Conservation (phyloP, 2,113 vertebrate species). For the Amphilophus citrinellus region DNA sequence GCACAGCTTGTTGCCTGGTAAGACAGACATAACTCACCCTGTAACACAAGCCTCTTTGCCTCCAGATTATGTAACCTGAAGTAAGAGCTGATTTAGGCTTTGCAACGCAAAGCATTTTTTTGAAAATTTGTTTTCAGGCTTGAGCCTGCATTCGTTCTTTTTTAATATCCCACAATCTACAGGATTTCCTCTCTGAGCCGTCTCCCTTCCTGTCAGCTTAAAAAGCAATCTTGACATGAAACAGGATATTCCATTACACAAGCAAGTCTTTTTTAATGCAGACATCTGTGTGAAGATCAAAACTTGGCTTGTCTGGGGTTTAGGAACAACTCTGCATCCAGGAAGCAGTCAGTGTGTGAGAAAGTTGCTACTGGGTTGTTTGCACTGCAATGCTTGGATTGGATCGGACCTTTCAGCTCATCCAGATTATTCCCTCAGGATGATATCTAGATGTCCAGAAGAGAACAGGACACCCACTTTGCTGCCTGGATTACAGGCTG, state of each 20-base stretch:
- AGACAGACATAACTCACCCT: slow-evolving; percentile 32
- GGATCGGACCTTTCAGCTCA: slow-evolving; percentile 9
- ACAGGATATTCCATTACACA: slow-evolving; percentile 45
- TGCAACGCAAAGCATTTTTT: slow-evolving; percentile 5
- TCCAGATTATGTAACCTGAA: slow-evolving; percentile 57
- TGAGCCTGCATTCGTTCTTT: slow-evolving; percentile 2
- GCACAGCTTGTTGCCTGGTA: slow-evolving; percentile 24
- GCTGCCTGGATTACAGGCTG: slow-evolving; percentile 39
- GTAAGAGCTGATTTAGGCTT: slow-evolving; percentile 27
- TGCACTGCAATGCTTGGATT: not conserved
- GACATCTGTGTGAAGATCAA: slow-evolving; percentile 16
- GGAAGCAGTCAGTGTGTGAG: slow-evolving; percentile 18
- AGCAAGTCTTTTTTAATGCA: slow-evolving; percentile 19
- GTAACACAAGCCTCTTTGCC: slow-evolving; percentile 50
- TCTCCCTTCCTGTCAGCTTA: slow-evolving; percentile 47
- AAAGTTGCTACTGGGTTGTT: not conserved
- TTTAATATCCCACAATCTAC: slow-evolving; percentile 23
- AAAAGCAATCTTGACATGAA: slow-evolving; percentile 47
- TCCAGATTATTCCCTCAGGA: slow-evolving; percentile 12
- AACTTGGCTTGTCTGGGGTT: slow-evolving; percentile 16
- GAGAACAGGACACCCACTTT: slow-evolving; percentile 14
- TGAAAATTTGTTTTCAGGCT: slow-evolving; percentile 14
- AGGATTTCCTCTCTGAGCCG: slow-evolving; percentile 62
- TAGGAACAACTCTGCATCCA: not conserved
- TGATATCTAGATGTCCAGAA: slow-evolving; percentile 33